Evolutionary conservation across 2,888 invertebrate species (phyloP), one percentile per base, ranked within the genome.

Genomic region (Oxycera nigricornis): DNA sequence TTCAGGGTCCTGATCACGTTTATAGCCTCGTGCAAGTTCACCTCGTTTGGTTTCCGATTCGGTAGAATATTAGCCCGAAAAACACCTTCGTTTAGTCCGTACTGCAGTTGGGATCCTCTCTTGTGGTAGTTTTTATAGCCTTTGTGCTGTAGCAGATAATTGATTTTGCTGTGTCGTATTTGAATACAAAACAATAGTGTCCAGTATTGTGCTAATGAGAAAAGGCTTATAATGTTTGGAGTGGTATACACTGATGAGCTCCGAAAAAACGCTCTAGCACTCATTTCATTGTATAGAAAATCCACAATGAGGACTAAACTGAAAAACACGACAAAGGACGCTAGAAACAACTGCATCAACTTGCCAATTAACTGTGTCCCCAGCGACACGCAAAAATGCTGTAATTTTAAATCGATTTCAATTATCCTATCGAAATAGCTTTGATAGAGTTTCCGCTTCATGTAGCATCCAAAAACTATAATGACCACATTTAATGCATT

Each of bases 331-430:
- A 30, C 30, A 14, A 31, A 9, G 6, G 31, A 57, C 17, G 50
- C 57, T 9, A 50, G n/a, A 30, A 68, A 50, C 6, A 50, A 35
- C 17, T 31, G 31, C 2, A 74, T 17, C 2, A 68, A 31, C 24
- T 55, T 68, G 46, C n/a, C 24, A 28, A 70, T 20, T 9, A 50
- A 24, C 26, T 46, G 11, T 7, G 39, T 31, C 11, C 50, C 31
- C 20, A 57, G 74, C 24, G 41, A 20, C 6, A 74, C 14, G 14
- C 68, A 46, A 59, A 68, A 65, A 3, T 22, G n/a, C 22, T 46
- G 67, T n/a, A 74, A 41, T 61, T 68, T 74, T 11, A 68, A n/a
- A 70, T 74, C 74, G 17, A 74, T 46, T 24, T 41, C 68, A 46
- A 74, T 68, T 61, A 74, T 61, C 41, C 59, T 68, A 11, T 74